These are phyloP conservation scores for Mareca strepera DNA, from an alignment of 2,797 vertebrate genomes.

Conservation along the genomic window DNA sequence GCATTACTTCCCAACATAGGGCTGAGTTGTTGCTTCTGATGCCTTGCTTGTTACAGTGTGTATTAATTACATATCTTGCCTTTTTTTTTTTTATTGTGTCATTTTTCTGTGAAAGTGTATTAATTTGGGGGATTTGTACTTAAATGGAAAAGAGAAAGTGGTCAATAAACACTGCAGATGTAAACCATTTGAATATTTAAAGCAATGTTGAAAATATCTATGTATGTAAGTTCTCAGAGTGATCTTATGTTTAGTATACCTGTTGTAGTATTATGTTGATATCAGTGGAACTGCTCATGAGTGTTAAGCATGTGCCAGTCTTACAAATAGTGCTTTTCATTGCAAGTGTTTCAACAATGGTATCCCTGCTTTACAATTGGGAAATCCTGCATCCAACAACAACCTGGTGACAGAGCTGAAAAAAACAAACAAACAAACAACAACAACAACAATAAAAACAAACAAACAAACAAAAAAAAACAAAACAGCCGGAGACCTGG, in stretches of 20 bases:
- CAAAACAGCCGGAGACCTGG: neutral
- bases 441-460: no score
- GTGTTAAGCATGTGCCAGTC: neutral
- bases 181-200: neutral
- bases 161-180: neutral
- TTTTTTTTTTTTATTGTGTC: neutral
- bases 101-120: neutral
- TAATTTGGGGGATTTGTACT: neutral
- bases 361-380: neutral
- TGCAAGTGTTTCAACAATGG: neutral
- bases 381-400: neutral
- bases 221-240: neutral
- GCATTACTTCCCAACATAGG: neutral
- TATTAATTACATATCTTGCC: neutral
- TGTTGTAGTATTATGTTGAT: neutral
- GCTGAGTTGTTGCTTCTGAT: neutral
- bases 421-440: neutral
- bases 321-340: neutral
- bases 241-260: neutral
- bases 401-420: neutral
- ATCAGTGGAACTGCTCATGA: neutral
- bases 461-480: neutral
- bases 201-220: neutral
- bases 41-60: neutral
- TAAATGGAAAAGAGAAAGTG: neutral